Evolutionary conservation across 2,888 invertebrate species (phyloP), one percentile per base, ranked within the genome.

Genomic region (Drosophila acutilabella): DNA sequence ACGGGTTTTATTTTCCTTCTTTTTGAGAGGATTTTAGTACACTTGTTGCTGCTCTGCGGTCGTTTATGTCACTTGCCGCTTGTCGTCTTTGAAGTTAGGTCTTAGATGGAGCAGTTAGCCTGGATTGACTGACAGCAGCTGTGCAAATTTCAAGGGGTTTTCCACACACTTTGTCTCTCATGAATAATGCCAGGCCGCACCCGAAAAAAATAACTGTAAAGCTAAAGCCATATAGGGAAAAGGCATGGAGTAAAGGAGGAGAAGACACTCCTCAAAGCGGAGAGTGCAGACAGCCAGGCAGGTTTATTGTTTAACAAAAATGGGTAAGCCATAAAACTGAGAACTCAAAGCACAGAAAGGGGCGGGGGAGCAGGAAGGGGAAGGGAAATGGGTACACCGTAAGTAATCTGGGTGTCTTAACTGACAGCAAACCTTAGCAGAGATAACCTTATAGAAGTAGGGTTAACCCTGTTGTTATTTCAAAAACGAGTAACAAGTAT

Each of bases 251-350:
- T 4, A 13, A 36, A 13, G 36, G 40, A 54, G 56, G 38, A 53
- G 60, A 38, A 68, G 76, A 64, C 72, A 75, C 76, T 72, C 76
- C 76, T 67, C 50, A 18, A 57, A 44, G 45, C 38, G 36, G 50
- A 56, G 78, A 80, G 80, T 82, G 86, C 74, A 84, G 86, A 70
- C 88, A 68, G 82, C 48, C 70, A 64, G 62, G 62, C 66, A 57
- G 53, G 75, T 82, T 82, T 82, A 82, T 82, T 73, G 82, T 87
- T 77, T 68, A 81, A 77, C 83, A 79, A 84, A 84, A 83, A 75
- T 87, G 85, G 85, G 78, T 81, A 85, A 75, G 79, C 80, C 80
- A 78, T 84, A 87, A 83, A 83, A 80, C 65, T 65, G 6, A 6
- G 26, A 47, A 16, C 14, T 36, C 36, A 36, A 36, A 36, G 36